Percentiles rank a stretch among this genome's conserved stretches.
These are phyloP conservation scores for Hyaena hyaena DNA, from an alignment of 2,113 vertebrate species.

Conservation along the genomic window DNA sequence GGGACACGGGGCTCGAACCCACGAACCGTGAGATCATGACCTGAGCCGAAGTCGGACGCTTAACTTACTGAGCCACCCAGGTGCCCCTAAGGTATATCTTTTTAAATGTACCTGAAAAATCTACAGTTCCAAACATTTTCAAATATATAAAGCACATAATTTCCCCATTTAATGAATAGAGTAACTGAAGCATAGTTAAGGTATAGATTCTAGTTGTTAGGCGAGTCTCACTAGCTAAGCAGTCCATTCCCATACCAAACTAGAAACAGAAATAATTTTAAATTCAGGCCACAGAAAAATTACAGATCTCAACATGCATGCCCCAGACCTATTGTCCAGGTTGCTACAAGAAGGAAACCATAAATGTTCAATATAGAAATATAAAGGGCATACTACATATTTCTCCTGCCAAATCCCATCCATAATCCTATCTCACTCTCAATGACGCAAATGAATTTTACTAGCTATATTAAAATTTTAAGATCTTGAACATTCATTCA, in stretches of 20 bases:
- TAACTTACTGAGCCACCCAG: no score
- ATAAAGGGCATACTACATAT: not conserved
- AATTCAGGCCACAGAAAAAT: constrained; percentile 13
- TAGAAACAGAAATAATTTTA: constrained; percentile 11
- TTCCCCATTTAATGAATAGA: not conserved
- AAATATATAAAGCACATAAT: not conserved
- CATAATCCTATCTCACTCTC: not conserved
- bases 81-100: not conserved
- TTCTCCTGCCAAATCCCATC: constrained; percentile 31
- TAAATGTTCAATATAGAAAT: not conserved
- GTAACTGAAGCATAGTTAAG: not conserved
- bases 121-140: constrained; percentile 1
- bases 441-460: constrained; percentile 34
- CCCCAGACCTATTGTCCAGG: not conserved
- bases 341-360: not conserved
- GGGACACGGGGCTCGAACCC: no score
- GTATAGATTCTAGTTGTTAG: not conserved
- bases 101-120: not conserved
- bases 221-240: not conserved
- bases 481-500: not conserved
- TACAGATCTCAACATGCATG: not conserved
- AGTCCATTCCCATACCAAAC: not conserved
- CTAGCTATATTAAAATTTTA: not conserved
- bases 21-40: no score
- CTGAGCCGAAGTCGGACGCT: no score